These are phyloP conservation scores for Felis chaus DNA, from an alignment of 2,113 vertebrate species.

Conservation along the genomic window DNA sequence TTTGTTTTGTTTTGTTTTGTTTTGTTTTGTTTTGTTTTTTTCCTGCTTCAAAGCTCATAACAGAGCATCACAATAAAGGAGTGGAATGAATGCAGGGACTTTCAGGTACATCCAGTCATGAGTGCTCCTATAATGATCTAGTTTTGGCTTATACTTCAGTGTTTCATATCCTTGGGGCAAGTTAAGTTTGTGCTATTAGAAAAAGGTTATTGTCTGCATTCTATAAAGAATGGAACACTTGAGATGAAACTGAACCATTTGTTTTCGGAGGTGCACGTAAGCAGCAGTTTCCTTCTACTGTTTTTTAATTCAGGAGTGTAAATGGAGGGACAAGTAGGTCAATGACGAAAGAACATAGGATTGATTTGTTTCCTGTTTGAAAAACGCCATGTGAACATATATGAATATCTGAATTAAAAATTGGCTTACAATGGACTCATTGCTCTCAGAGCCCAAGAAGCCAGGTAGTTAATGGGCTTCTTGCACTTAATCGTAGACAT, in stretches of 20 bases:
- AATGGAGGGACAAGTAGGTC: background rate
- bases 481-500: background rate
- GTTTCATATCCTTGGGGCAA: background rate
- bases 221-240: background rate
- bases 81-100: background rate
- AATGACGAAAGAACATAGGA: background rate
- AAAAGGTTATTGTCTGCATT: background rate
- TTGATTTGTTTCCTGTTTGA: background rate
- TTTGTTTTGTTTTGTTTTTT: too few species aligned
- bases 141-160: background rate
- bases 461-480: background rate
- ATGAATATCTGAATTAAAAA: background rate
- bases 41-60: background rate
- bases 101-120: background rate
- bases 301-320: background rate
- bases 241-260: background rate
- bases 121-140: background rate
- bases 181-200: background rate
- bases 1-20: too few species aligned
- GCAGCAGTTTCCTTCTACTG: background rate
- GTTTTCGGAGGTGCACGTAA: background rate
- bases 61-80: background rate
- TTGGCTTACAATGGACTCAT: background rate
- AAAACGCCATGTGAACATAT: background rate
- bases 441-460: background rate